Evolutionary conservation across 2,888 invertebrate genomes (phyloP), one percentile per base, ranked within the genome.

Genomic region (Agrilus biguttatus): DNA sequence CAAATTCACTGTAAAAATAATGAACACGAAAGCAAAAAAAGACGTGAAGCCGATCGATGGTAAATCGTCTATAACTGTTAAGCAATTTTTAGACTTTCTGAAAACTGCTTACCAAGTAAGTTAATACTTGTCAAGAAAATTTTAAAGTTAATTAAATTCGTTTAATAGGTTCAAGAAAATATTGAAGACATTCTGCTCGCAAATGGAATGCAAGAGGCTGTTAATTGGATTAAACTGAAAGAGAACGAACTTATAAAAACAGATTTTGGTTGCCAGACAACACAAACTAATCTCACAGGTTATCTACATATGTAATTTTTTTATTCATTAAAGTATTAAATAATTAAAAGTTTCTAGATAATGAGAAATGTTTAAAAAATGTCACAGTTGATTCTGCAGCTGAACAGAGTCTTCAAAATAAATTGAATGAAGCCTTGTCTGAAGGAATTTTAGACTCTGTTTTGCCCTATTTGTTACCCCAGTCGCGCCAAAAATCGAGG

Each of bases 371-470:
- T 19, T 21, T 37, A 21, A 14, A 17, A 37, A 37, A 6, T 13
- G 12, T 19, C 17, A 14, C 21, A 36, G 21, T 21, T 21, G 21
- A 17, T 13, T 12, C 17, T 36, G 6, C 17, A 17, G 21, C 28
- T 28, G 28, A 28, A 28, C 28, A 28, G 10, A 28, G 10, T 28
- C 28, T 28, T 28, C 62, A 55, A 52, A 50, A 43, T 23, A 61
- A 54, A 54, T 51, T 63, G 36, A 58, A 54, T 48, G 64, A 85
- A 67, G 77, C 87, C 1, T 72, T 89, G 47, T 80, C 82, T 39
- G 88, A 88, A 67, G 88, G 88, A 10, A 73, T 89, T 46, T 63
- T 88, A 39, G 89, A 89, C 65, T 85, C 87, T 0, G 80, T 89
- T 44, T 63, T 88, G 39, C 83, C 88, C 0, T 85, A 85, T 56